These are phyloP conservation scores for Tauraco hartlaubi DNA, from an alignment of 2,797 vertebrate genomes.

Conservation along the genomic window DNA sequence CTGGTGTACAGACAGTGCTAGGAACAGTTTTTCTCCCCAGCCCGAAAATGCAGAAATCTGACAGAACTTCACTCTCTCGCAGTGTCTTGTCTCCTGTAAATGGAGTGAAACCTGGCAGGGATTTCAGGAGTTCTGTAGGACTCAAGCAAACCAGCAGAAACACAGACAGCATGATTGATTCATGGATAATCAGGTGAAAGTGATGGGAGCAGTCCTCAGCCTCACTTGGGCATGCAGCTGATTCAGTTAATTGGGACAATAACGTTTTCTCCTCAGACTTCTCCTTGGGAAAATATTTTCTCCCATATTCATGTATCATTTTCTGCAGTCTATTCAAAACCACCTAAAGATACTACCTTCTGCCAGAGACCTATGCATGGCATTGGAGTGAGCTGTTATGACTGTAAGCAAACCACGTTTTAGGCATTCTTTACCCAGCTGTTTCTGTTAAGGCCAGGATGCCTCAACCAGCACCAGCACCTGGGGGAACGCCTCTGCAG, in stretches of 20 bases:
- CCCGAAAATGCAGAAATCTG: not conserved
- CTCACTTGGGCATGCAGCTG: rapidly evolving
- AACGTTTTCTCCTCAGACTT: not conserved
- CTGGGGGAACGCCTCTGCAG: not conserved
- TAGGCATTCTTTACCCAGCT: not conserved
- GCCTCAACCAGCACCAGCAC: not conserved
- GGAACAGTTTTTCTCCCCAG: not conserved
- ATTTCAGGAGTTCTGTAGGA: not conserved
- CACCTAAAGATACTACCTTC: not conserved
- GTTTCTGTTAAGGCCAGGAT: not conserved
- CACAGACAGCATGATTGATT: too few relatives aligned
- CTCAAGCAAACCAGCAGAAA: not conserved
- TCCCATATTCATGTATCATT: not conserved
- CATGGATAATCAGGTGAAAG: not conserved
- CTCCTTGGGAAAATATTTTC: not conserved
- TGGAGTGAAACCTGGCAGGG: not conserved
- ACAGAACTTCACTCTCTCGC: rapidly evolving
- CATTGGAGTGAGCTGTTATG: rapidly evolving
- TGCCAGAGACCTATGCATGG: rapidly evolving
- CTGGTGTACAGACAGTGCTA: not conserved
- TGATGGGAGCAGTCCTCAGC: rapidly evolving
- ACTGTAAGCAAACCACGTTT: rapidly evolving
- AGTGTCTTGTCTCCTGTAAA: not conserved
- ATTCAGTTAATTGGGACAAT: not conserved
- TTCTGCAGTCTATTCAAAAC: not conserved